phyloP scores from a whole-genome alignment of 30 jellyfish, hydroid and myxozoan genomes.

The Hydractinia symbiolongicarpus region DNA sequence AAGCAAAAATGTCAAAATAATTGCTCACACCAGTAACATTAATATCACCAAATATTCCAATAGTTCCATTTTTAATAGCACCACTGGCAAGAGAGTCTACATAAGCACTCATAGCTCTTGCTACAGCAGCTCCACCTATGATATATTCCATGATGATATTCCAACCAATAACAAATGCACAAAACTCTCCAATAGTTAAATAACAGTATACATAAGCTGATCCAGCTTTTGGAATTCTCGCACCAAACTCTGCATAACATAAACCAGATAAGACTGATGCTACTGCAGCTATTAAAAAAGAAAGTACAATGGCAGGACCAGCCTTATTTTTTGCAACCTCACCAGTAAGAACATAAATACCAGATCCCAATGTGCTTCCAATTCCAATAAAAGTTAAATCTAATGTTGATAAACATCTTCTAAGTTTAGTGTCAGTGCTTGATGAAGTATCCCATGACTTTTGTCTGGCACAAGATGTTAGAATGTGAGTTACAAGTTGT shows the following conservation, averaged over 20 bases:
- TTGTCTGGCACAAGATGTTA: constrained; percentile 17
- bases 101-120: constrained; percentile 81
- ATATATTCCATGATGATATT: constrained; percentile 80
- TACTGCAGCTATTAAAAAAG: constrained; percentile 84
- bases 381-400: constrained; percentile 83
- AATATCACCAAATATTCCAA: constrained; percentile 45
- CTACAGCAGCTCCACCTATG: constrained; percentile 91
- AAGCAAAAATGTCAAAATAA: constrained; percentile 55
- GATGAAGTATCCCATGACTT: constrained; percentile 7
- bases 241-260: constrained; percentile 94
- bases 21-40: constrained; percentile 36
- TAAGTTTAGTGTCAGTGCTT: constrained; percentile 18
- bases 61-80: constrained; percentile 47
- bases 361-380: constrained; percentile 73
- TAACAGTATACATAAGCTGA: constrained; percentile 90
- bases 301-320: constrained; percentile 82
- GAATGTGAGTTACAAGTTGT: background rate
- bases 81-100: constrained; percentile 46
- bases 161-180: constrained; percentile 97
- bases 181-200: constrained; percentile 83
- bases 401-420: constrained; percentile 48
- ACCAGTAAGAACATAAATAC: constrained; percentile 84
- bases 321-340: constrained; percentile 63
- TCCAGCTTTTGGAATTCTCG: constrained; percentile 87
- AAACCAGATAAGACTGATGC: constrained; percentile 84